Conservation (phyloP, 2,113 vertebrate species). For the Pyxicephalus adspersus region DNA sequence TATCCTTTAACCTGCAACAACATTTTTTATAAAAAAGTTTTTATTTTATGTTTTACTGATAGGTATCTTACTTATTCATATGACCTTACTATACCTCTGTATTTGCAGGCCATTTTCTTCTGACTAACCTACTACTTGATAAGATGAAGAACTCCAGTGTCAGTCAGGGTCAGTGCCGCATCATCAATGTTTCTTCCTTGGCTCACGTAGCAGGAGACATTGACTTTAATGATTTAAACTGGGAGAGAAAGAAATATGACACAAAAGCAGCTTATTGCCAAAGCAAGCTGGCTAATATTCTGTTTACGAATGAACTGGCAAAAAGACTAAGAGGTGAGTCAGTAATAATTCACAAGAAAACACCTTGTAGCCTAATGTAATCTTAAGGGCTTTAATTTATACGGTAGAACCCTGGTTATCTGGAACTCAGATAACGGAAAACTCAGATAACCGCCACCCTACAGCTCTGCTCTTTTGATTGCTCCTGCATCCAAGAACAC, state of each 20-base stretch:
- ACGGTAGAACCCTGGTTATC: too few relatives aligned
- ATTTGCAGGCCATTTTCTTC: conserved; percentile 80
- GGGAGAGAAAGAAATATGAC: conserved; percentile 81
- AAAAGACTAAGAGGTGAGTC: conserved; percentile 76
- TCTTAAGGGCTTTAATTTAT: too few relatives aligned
- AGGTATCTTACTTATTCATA: too few relatives aligned
- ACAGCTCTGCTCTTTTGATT: too few relatives aligned
- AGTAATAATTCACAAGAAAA: too few relatives aligned
- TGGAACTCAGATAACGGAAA: too few relatives aligned
- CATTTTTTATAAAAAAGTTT: too few relatives aligned
- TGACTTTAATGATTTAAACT: conserved; percentile 85
- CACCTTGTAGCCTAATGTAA: too few relatives aligned
- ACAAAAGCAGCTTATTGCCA: conserved; percentile 87
- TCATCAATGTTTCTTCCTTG: conserved; percentile 85
- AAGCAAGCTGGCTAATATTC: conserved; percentile 84
- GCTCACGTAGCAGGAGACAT: conserved; percentile 80
- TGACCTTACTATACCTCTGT: not conserved
- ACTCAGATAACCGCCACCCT: too few relatives aligned
- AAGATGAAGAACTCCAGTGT: conserved; percentile 80
- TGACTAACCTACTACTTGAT: conserved; percentile 84
- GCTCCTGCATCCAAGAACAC: too few relatives aligned
- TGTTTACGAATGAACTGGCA: conserved; percentile 84
- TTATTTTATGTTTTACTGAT: too few relatives aligned
- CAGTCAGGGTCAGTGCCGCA: conserved; percentile 78
- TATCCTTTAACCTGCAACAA: too few relatives aligned